Percentiles rank a stretch among this genome's conserved stretches.
Evolutionary conservation across 2,113 vertebrate species (phyloP).

Genomic region (Emydura subglobosa): DNA sequence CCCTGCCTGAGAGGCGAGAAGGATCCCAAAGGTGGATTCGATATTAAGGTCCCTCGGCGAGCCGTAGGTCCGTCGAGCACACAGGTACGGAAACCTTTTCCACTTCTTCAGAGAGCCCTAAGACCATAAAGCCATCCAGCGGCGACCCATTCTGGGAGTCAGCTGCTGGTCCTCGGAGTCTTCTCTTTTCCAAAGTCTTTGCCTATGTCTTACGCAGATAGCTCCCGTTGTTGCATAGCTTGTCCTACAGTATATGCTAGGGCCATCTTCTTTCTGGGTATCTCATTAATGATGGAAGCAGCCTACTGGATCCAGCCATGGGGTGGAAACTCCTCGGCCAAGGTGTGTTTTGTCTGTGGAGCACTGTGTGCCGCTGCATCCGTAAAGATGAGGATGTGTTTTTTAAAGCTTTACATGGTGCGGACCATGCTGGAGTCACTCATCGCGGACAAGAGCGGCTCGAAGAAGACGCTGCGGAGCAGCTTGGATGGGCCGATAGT

Average conservation of each 20-base stretch:
- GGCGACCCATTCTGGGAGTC: neutral
- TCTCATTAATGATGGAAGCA: neutral
- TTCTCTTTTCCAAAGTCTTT: neutral
- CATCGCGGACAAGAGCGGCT: constrained; percentile 98
- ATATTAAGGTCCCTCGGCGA: constrained; percentile 97
- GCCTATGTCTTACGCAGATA: constrained; percentile 4
- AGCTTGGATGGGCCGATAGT: constrained; percentile 97
- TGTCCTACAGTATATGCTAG: neutral
- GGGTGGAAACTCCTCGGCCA: neutral
- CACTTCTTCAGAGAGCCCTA: neutral
- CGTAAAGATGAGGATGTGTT: neutral
- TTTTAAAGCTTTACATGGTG: constrained; percentile 95
- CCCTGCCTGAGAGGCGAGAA: constrained; percentile 98
- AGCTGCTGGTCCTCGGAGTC: neutral
- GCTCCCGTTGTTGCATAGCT: neutral
- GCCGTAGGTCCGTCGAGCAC: constrained; percentile 99
- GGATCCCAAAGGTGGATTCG: constrained; percentile 98
- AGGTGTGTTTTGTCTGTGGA: neutral
- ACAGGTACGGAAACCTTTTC: constrained; percentile 82
- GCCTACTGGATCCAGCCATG: neutral
- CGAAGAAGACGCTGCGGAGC: constrained; percentile 97
- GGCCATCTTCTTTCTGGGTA: neutral
- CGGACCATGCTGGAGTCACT: constrained; percentile 98
- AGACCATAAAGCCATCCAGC: neutral
- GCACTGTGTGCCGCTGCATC: neutral